phyloP scores from a whole-genome alignment of 2,888 invertebrate genomes.

The Morpho helenor region DNA sequence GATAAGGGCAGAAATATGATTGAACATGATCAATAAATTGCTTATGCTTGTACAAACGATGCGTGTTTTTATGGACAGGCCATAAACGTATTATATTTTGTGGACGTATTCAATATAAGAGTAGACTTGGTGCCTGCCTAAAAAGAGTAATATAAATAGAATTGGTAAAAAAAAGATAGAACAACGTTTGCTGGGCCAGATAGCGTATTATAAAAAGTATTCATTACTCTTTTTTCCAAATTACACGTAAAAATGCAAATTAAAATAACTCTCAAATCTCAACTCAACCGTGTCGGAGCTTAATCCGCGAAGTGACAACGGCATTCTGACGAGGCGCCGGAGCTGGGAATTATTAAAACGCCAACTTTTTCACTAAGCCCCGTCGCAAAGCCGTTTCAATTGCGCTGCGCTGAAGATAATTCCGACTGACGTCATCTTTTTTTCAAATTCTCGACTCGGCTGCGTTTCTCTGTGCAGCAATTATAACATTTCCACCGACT shows the following conservation, averaged over 20 bases:
- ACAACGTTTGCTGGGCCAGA: too few relatives aligned
- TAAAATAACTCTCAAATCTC: slow-evolving; percentile 77
- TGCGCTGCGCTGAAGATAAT: slow-evolving; percentile 80
- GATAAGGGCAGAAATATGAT: too few relatives aligned
- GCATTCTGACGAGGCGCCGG: slow-evolving; percentile 80
- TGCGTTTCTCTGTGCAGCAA: slow-evolving; percentile 75
- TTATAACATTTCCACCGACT: slow-evolving; percentile 78
- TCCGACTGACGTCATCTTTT: slow-evolving; percentile 79
- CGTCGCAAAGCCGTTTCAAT: slow-evolving; percentile 79
- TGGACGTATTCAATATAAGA: too few relatives aligned
- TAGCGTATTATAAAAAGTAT: slow-evolving; percentile 33
- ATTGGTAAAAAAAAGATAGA: too few relatives aligned
- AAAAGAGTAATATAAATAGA: too few relatives aligned
- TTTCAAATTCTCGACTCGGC: slow-evolving; percentile 74
- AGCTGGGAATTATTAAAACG: slow-evolving; percentile 79
- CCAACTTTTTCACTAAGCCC: slow-evolving; percentile 79
- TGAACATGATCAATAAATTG: too few relatives aligned
- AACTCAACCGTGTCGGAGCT: slow-evolving; percentile 78
- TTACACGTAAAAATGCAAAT: slow-evolving; percentile 70
- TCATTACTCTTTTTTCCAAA: slow-evolving; percentile 50
- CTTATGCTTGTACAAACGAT: too few relatives aligned
- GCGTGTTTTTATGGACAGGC: too few relatives aligned
- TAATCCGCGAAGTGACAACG: slow-evolving; percentile 79
- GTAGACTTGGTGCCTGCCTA: too few relatives aligned
- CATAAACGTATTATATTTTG: too few relatives aligned